Conservation (phyloP, 2,888 invertebrate species). For the Acrobasis repandana region DNA sequence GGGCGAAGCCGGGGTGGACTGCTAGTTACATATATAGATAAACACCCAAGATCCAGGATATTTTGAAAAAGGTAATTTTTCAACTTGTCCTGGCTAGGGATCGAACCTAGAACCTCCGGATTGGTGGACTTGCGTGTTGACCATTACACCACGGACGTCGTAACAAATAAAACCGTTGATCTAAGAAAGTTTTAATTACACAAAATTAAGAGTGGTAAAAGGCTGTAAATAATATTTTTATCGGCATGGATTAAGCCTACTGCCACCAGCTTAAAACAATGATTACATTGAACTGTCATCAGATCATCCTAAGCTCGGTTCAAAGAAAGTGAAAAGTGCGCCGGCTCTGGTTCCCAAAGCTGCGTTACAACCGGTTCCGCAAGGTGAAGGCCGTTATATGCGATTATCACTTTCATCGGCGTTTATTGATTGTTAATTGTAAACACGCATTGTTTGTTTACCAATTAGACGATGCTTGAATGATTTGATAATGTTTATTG, state of each 20-base stretch:
- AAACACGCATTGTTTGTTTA: slow-evolving; percentile 15
- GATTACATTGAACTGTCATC: slow-evolving; percentile 5
- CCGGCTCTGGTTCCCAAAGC: neutral
- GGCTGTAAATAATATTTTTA: neutral
- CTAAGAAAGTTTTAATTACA: too few relatives aligned
- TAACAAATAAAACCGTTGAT: too few relatives aligned
- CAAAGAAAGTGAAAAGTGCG: slow-evolving; percentile 20
- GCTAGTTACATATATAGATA: too few relatives aligned
- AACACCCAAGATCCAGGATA: too few relatives aligned
- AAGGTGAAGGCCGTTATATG: slow-evolving; percentile 12
- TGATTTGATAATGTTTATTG: neutral
- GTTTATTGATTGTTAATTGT: slow-evolving; percentile 15
- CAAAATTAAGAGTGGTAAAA: neutral
- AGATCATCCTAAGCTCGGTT: neutral
- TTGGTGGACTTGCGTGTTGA: too few relatives aligned
- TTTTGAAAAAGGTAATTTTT: too few relatives aligned
- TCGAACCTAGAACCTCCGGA: too few relatives aligned
- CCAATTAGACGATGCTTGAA: neutral
- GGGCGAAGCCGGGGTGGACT: too few relatives aligned
- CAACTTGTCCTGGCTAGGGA: too few relatives aligned
- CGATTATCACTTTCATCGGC: slow-evolving; percentile 18
- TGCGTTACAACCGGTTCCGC: slow-evolving; percentile 12
- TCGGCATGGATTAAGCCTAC: neutral
- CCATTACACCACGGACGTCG: too few relatives aligned
- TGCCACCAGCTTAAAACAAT: neutral